phyloP scores from a whole-genome alignment of 2,888 invertebrate species.

The Cactoblastis cactorum region DNA sequence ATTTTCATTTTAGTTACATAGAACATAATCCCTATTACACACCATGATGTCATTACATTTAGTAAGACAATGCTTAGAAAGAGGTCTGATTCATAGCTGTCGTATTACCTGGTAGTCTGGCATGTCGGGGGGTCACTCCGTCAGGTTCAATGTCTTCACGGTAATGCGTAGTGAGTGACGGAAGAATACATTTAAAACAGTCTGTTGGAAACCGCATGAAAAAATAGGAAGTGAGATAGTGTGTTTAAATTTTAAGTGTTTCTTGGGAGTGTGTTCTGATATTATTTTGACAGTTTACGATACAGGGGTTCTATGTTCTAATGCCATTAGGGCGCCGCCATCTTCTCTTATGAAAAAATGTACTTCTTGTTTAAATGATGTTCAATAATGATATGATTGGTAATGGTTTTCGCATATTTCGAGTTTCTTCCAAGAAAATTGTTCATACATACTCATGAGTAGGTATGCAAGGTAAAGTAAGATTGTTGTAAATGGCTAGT shows the following conservation, averaged over 20 bases:
- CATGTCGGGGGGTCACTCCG: conserved; percentile 56
- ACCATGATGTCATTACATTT: conserved; percentile 42
- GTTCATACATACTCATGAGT: not conserved
- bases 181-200: conserved; percentile 57
- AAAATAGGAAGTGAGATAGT: conserved; percentile 53
- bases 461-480: too few relatives aligned
- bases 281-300: conserved; percentile 22
- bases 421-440: not conserved
- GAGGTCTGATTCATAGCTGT: conserved; percentile 52
- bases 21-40: conserved; percentile 1
- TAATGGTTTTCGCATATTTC: conserved; percentile 12
- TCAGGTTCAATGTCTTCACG: conserved; percentile 62
- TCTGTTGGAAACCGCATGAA: conserved; percentile 38
- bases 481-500: too few relatives aligned
- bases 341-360: too few relatives aligned
- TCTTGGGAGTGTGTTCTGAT: conserved; percentile 28
- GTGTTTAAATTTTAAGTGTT: conserved; percentile 52
- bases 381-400: not conserved
- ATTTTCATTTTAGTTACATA: conserved; percentile 1
- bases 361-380: not conserved
- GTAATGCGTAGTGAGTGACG: conserved; percentile 52
- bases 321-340: not conserved
- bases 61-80: conserved; percentile 37
- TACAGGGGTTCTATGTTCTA: not conserved
- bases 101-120: conserved; percentile 36